Percentiles rank a stretch among this genome's conserved stretches.
Evolutionary conservation across 2,113 vertebrate genomes (phyloP).

Genomic region (Nyctibius bracteatus): DNA sequence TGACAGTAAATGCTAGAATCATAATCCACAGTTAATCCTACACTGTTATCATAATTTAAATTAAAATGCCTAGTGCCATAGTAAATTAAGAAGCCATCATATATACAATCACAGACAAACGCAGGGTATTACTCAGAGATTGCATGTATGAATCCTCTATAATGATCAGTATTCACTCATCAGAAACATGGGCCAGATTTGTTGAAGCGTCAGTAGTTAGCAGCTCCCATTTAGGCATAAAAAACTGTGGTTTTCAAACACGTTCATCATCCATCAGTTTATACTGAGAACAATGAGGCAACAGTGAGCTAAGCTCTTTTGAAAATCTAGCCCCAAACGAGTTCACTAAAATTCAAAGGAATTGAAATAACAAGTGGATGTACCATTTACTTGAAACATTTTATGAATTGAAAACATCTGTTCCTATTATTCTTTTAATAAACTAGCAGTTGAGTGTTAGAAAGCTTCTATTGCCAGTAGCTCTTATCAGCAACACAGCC

Average conservation of each 20-base stretch:
- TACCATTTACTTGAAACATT: conserved; percentile 14
- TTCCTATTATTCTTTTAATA: conserved; percentile 52
- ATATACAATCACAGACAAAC: not conserved
- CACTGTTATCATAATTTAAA: conserved; percentile 54
- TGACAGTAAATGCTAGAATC: conserved; percentile 27
- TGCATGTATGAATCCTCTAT: not conserved
- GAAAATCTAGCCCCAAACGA: conserved; percentile 36
- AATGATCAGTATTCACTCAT: conserved; percentile 35
- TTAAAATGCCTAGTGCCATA: conserved; percentile 42
- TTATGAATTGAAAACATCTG: conserved; percentile 58
- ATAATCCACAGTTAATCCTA: conserved; percentile 52
- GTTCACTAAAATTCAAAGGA: conserved; percentile 51
- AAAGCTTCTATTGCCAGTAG: conserved; percentile 14
- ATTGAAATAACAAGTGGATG: conserved; percentile 51
- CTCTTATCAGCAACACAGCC: not conserved
- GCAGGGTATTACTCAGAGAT: conserved; percentile 8
- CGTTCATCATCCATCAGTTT: not conserved
- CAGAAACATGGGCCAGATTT: not conserved
- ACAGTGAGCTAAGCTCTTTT: conserved; percentile 20
- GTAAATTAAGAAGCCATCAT: conserved; percentile 43
- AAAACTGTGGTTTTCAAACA: conserved; percentile 14
- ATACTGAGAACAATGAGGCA: not conserved
- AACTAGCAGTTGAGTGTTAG: not conserved
- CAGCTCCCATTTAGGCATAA: conserved; percentile 13
- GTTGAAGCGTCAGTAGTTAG: not conserved